Conservation (phyloP, 2,888 invertebrate genomes). For the Agapostemon virescens region DNA sequence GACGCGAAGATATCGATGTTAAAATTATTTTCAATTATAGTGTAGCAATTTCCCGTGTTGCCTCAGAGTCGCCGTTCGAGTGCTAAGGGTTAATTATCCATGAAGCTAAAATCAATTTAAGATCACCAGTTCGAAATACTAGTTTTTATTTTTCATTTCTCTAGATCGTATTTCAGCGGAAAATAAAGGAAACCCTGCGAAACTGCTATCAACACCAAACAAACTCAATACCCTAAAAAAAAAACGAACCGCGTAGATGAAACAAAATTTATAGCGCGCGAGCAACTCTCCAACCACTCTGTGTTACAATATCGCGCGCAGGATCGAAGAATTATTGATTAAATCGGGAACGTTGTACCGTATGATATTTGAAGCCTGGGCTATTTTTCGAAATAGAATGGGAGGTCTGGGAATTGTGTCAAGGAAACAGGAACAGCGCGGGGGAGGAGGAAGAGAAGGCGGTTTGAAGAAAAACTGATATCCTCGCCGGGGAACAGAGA, state of each 20-base stretch:
- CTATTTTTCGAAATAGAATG: conserved; percentile 20
- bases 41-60: too few relatives aligned
- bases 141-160: too few relatives aligned
- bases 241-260: background rate
- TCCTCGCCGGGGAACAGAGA: conserved; percentile 4
- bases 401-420: conserved; percentile 22
- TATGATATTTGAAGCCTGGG: conserved; percentile 8
- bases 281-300: background rate
- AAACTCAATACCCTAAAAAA: background rate
- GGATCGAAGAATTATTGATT: conserved; percentile 19
- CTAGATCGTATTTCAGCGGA: background rate
- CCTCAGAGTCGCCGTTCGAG: too few relatives aligned
- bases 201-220: background rate
- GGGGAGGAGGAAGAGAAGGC: background rate
- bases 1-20: too few relatives aligned
- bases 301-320: conserved; percentile 15
- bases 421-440: conserved; percentile 20
- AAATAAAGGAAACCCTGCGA: background rate
- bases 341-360: conserved; percentile 9
- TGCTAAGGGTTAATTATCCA: too few relatives aligned
- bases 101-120: too few relatives aligned
- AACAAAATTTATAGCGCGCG: background rate
- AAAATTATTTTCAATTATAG: too few relatives aligned
- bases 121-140: too few relatives aligned
- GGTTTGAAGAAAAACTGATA: conserved; percentile 34